Evolutionary conservation across 2,797 vertebrate species (phyloP).

Genomic region (Poecilia gillii): DNA sequence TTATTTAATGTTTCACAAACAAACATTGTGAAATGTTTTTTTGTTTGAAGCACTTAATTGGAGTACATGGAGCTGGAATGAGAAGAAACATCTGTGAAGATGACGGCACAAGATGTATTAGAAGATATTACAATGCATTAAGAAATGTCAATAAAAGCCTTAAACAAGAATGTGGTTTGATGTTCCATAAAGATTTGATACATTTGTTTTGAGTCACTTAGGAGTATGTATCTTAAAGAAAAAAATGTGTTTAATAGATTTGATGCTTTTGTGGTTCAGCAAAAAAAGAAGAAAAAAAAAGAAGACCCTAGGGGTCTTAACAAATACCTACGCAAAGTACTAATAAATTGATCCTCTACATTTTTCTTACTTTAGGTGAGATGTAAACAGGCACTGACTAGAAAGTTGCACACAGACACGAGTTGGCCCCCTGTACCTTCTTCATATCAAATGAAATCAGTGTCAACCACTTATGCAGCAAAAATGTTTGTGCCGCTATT

Average conservation of each 20-base stretch:
- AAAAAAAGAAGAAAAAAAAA: too few species aligned
- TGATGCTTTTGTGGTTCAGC: background rate
- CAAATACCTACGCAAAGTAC: background rate
- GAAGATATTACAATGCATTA: background rate
- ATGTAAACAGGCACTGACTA: background rate
- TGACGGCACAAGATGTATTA: background rate
- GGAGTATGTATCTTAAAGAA: background rate
- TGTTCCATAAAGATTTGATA: background rate
- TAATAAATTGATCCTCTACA: background rate
- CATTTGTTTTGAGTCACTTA: background rate
- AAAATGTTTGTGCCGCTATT: too few species aligned
- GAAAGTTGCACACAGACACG: background rate
- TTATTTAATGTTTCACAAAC: background rate
- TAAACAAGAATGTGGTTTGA: background rate
- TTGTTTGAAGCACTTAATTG: slow-evolving; percentile 2
- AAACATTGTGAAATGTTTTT: background rate
- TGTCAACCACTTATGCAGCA: too few species aligned
- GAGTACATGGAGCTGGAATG: background rate
- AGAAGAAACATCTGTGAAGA: slow-evolving; percentile 11
- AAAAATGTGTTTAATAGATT: background rate
- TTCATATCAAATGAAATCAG: too few species aligned
- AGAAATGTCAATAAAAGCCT: background rate
- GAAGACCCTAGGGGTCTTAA: background rate
- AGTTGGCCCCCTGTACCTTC: too few species aligned
- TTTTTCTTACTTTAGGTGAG: background rate